These are phyloP conservation scores for Stictonetta naevosa DNA, from an alignment of 2,113 vertebrate species.

Conservation along the genomic window DNA sequence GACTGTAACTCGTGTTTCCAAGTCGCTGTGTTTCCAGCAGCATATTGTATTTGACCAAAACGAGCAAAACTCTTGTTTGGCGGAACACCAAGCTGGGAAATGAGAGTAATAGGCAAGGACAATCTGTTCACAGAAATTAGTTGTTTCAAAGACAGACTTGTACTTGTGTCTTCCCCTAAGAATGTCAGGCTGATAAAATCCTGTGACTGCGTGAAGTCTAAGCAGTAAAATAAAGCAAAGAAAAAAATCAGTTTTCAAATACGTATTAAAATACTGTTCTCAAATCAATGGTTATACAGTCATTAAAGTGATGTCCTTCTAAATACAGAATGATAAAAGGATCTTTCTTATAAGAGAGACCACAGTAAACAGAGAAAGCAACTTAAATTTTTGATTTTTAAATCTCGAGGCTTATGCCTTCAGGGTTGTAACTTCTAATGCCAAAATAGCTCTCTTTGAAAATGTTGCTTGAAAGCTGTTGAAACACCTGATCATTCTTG, in stretches of 20 bases:
- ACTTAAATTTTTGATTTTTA: background rate
- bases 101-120: conserved; percentile 68
- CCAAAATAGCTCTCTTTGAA: background rate
- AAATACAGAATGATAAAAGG: background rate
- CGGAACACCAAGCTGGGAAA: conserved; percentile 74
- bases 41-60: conserved; percentile 76
- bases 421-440: background rate
- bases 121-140: conserved; percentile 66
- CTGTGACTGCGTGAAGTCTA: conserved; percentile 38
- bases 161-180: conserved; percentile 32
- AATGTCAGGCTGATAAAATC: conserved; percentile 35
- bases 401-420: background rate
- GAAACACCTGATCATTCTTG: background rate
- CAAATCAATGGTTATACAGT: background rate
- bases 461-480: background rate
- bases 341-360: background rate
- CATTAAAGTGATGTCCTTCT: background rate
- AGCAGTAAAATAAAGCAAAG: background rate
- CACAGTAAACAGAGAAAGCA: background rate
- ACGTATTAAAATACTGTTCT: background rate
- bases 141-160: conserved; percentile 33
- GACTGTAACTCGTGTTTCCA: conserved; percentile 76
- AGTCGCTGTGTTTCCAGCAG: conserved; percentile 73
- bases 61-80: conserved; percentile 66
- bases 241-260: background rate